Percentiles rank a stretch among this genome's conserved stretches.
These are phyloP conservation scores for Dolichallabes microphthalmus DNA, from an alignment of 2,113 vertebrate genomes.

Conservation along the genomic window DNA sequence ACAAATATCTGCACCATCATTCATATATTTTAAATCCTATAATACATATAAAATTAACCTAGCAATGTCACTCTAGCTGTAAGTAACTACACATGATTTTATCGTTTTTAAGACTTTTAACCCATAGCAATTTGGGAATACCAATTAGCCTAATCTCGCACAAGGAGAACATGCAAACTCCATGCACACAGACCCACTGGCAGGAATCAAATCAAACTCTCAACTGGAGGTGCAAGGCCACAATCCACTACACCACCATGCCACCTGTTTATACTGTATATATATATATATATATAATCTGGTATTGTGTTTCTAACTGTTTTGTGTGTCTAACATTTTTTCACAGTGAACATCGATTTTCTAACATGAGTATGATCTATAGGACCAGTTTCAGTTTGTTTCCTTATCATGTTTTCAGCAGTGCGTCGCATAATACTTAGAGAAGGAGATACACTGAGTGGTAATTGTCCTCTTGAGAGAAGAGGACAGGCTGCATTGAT, in stretches of 20 bases:
- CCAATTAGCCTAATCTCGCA: too few species aligned
- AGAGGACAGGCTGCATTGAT: constrained; percentile 48
- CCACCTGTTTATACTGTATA: too few species aligned
- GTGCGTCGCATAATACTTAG: background rate
- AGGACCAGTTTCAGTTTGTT: background rate
- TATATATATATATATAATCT: too few species aligned
- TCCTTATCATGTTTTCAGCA: background rate
- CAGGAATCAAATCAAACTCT: too few species aligned
- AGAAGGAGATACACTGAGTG: constrained; percentile 27
- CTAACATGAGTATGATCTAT: background rate
- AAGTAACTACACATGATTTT: background rate
- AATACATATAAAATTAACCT: background rate
- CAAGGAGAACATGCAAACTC: too few species aligned
- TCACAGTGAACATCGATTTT: background rate
- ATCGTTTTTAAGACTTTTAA: background rate
- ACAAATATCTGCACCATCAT: background rate
- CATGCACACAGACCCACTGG: too few species aligned
- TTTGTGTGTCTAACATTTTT: background rate
- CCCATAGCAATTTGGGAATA: background rate
- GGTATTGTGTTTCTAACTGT: too few species aligned
- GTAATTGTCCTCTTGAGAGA: constrained; percentile 33
- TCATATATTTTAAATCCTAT: background rate
- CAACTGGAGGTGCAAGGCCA: too few species aligned
- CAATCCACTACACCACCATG: too few species aligned
- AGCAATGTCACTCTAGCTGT: background rate